Conservation (phyloP, 2,113 vertebrate genomes). For the Anguilla rostrata region DNA sequence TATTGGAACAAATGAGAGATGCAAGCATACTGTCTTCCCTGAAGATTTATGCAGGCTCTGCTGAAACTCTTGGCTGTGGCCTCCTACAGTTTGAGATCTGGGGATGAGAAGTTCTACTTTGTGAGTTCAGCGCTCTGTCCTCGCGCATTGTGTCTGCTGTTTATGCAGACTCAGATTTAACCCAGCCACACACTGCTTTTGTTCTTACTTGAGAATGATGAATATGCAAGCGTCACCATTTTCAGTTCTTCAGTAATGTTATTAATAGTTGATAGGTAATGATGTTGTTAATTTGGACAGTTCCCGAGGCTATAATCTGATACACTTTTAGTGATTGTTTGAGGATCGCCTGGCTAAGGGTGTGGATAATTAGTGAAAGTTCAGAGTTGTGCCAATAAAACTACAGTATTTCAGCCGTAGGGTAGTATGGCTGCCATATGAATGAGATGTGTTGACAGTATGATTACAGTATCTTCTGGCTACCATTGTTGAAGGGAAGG, state of each 20-base stretch:
- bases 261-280: too few relatives aligned
- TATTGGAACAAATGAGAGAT: neutral
- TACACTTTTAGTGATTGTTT: too few relatives aligned
- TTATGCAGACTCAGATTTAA: neutral
- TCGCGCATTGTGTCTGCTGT: neutral
- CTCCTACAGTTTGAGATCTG: neutral
- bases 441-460: neutral
- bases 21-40: neutral
- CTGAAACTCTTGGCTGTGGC: neutral
- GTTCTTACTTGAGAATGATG: neutral
- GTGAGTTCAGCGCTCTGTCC: neutral
- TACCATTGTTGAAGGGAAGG: neutral
- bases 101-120: neutral
- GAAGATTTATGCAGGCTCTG: neutral
- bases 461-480: neutral
- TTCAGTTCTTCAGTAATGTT: neutral
- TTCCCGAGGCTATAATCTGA: too few relatives aligned
- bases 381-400: too few relatives aligned
- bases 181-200: neutral
- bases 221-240: neutral
- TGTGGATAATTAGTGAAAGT: too few relatives aligned
- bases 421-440: neutral
- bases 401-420: neutral
- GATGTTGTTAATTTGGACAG: too few relatives aligned
- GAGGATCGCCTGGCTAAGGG: too few relatives aligned